A percentile compares a stretch with the other conserved stretches of the same genome.
Conservation (phyloP, 2,888 invertebrate genomes). For the Xanthia icteritia region DNA sequence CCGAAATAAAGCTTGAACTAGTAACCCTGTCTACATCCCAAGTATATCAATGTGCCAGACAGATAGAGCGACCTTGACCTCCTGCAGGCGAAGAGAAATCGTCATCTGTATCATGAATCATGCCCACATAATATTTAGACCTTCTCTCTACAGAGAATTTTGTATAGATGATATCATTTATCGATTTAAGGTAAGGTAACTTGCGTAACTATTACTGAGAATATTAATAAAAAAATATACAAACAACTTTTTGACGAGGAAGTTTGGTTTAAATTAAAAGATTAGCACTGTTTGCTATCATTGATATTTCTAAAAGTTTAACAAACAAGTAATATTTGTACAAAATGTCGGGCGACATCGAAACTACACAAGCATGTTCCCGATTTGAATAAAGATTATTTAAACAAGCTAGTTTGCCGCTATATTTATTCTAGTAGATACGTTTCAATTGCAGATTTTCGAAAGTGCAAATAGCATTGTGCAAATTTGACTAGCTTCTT, state of each 20-base stretch:
- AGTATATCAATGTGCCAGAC: constrained; percentile 65
- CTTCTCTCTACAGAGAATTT: constrained; percentile 59
- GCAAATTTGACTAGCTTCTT: constrained; percentile 80
- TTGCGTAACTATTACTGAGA: constrained; percentile 51
- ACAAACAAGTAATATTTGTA: constrained; percentile 60
- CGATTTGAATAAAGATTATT: constrained; percentile 70
- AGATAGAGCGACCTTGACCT: constrained; percentile 85
- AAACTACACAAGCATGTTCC: constrained; percentile 63
- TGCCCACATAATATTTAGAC: constrained; percentile 60
- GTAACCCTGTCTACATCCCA: constrained; percentile 67
- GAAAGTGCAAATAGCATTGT: constrained; percentile 87
- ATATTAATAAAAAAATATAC: constrained; percentile 16
- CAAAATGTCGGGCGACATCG: constrained; percentile 55
- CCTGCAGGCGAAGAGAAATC: constrained; percentile 83
- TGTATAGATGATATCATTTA: constrained; percentile 59
- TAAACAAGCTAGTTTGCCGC: constrained; percentile 75
- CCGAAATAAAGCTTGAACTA: constrained; percentile 61
- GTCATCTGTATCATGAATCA: constrained; percentile 79
- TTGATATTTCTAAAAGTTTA: constrained; percentile 51
- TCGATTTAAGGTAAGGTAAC: constrained; percentile 33
- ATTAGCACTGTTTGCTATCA: constrained; percentile 34
- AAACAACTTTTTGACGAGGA: constrained; percentile 19
- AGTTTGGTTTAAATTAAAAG: constrained; percentile 40
- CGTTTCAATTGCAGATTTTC: constrained; percentile 86
- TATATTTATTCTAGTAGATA: constrained; percentile 79